Evolutionary conservation across 2,797 vertebrate genomes (phyloP), one percentile per base, ranked within the genome.

Genomic region (Fundulus diaphanus): DNA sequence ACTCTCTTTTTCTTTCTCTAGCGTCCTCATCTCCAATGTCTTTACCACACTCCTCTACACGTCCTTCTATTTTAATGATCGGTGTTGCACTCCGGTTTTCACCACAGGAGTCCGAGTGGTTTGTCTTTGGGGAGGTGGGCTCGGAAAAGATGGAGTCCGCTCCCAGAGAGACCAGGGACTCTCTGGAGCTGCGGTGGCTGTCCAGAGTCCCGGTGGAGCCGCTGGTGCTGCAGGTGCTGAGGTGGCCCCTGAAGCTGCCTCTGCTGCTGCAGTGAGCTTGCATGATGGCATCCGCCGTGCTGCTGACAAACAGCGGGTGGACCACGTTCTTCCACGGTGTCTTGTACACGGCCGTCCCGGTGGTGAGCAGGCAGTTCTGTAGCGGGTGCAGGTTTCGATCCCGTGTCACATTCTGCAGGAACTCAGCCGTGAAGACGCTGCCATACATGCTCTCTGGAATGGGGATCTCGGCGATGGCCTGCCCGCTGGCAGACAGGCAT

Each of bases 241-340:
- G 91, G n/a, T 89, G 93, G 33, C 92, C 91, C 0, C 91, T 90
- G 67, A 93, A 92, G 76, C 92, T 83, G 1, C 74, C 86, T 33
- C 91, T 85, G 75, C 88, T 80, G 71, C 93, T 80, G 71, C 93
- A 87, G 71, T 48, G 92, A 0, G 92, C 92, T 80, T 95, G 93
- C 91, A 94, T 94, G 88, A 93, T 91, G 77, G 92, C 91, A 88
- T 96, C 93, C 0, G 92, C 89, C 2, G 92, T 90, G 92, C 92
- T 94, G 82, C 88, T 92, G 85, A 96, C 86, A 70, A 96, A 95
- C 74, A 95, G 83, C 0, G 96, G 96, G 82, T 94, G 95, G 81
- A 94, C 93, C 81, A 97, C 92, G 90, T 95, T 96, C 83, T 94
- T 95, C 96, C 96, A 97, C 74, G 94, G 93, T 3, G 95, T 96